Evolutionary conservation across 2,797 vertebrate genomes (phyloP), one percentile per base, ranked within the genome.

Genomic region (Vespertilio murinus): DNA sequence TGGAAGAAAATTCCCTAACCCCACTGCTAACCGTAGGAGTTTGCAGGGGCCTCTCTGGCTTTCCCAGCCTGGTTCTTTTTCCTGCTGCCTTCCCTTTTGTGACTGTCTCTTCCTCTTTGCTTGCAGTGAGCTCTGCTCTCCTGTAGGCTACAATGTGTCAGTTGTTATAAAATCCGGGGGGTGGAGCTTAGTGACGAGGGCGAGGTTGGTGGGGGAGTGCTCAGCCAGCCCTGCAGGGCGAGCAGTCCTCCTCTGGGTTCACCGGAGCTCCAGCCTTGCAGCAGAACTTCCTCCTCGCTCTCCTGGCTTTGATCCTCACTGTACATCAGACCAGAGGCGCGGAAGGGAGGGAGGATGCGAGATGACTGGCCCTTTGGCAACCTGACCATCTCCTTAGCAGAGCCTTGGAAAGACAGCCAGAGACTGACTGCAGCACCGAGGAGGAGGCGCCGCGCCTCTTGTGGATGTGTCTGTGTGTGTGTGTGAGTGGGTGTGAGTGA

Each of bases 181-280:
- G 98, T 81, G 97, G 97, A 95, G 97, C 83, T 95, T 96, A 40
- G 92, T 97, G 96, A 95, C 93, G 96, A 88, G 84, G 54, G 91
- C 38, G 40, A 81, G 84, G 82, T 89, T 56, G 14, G 95, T 91
- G 33, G 90, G 93, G 94, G 93, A 97, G 97, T 33, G 56, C 97
- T 98, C 97, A 97, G 98, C 98, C 98, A 98, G 95, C 98, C 97
- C 98, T 97, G 98, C 98, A 97, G 98, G 98, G 97, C 97, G 97
- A 94, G 96, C 97, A 97, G 98, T 96, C 45, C 95, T 61, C 93
- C 93, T 95, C 85, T 82, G 17, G 75, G 70, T 79, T 95, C 88
- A 80, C 33, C n/a, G 1, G 91, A 87, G 95, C 95, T 88, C 52
- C 38, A 82, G 93, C 95, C 13, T 74, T 71, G 64, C 91, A 70